Percentiles rank a stretch among this genome's conserved stretches.
Evolutionary conservation across 2,797 vertebrate genomes (phyloP).

Genomic region (Otus scops): DNA sequence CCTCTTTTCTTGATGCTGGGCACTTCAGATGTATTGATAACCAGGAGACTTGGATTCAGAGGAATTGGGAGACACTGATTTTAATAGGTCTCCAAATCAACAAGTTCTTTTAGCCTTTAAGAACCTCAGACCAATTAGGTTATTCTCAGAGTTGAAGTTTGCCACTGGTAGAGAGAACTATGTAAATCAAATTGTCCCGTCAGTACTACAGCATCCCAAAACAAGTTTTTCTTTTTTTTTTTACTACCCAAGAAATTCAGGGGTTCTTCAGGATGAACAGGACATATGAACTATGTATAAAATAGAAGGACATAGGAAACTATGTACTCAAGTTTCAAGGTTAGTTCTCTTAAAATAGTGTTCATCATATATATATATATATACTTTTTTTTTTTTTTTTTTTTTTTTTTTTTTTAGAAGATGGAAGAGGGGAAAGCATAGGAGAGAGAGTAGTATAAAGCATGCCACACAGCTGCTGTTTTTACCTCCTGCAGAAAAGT

Average conservation of each 20-base stretch:
- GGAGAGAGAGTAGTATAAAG: neutral
- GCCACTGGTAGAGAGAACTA: neutral
- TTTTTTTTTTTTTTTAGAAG: neutral
- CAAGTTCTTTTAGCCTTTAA: neutral
- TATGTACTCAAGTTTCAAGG: neutral
- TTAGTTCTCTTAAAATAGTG: neutral
- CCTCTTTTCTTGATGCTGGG: neutral
- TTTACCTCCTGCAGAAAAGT: neutral
- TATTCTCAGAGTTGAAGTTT: neutral
- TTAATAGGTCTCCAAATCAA: neutral
- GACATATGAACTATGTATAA: neutral
- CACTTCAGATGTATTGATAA: neutral
- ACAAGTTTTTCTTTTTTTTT: neutral
- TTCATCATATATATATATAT: neutral
- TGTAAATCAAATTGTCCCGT: neutral
- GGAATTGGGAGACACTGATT: neutral
- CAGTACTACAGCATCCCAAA: neutral
- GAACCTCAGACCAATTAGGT: neutral
- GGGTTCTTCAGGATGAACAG: neutral
- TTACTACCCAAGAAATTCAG: neutral
- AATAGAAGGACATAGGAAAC: neutral
- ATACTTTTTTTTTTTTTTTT: no score
- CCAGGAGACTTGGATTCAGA: neutral
- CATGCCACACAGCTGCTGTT: neutral
- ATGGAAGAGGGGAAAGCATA: neutral